Conservation (phyloP, 2,888 invertebrate species). For the Caenorhabditis sp. region DNA sequence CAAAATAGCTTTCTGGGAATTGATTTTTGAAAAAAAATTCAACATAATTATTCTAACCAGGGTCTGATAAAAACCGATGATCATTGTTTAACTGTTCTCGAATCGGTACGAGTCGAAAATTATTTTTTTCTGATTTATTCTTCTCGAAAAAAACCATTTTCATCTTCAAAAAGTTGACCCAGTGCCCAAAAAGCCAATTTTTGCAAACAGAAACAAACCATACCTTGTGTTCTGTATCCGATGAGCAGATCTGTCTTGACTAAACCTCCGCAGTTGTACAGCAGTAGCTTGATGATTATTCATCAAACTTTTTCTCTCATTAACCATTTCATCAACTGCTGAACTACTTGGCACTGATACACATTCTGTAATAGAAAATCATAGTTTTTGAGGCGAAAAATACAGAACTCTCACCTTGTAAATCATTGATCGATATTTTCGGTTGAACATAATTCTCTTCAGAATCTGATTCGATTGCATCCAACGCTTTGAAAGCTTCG, state of each 20-base stretch:
- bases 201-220: slow-evolving; percentile 10
- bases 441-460: slow-evolving; percentile 25
- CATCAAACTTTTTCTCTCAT: not conserved
- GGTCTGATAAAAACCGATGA: too few relatives aligned
- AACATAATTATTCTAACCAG: too few relatives aligned
- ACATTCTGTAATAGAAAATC: slow-evolving; percentile 20
- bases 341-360: slow-evolving; percentile 23
- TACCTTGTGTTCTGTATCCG: slow-evolving; percentile 54
- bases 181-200: too few relatives aligned
- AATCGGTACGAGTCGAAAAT: too few relatives aligned
- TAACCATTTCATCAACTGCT: slow-evolving; percentile 13
- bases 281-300: not conserved
- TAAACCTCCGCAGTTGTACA: slow-evolving; percentile 41
- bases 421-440: slow-evolving; percentile 15
- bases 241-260: slow-evolving; percentile 52
- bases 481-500: slow-evolving; percentile 24
- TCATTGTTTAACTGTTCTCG: too few relatives aligned
- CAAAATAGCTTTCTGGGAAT: too few relatives aligned
- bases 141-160: too few relatives aligned
- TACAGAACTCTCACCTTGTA: slow-evolving; percentile 4
- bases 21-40: too few relatives aligned
- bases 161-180: too few relatives aligned
- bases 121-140: too few relatives aligned
- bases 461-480: slow-evolving; percentile 20
- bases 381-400: too few relatives aligned